Evolutionary conservation across 1,140 invertebrate species (phyloP).

Genomic region (Papilio xuthus): DNA sequence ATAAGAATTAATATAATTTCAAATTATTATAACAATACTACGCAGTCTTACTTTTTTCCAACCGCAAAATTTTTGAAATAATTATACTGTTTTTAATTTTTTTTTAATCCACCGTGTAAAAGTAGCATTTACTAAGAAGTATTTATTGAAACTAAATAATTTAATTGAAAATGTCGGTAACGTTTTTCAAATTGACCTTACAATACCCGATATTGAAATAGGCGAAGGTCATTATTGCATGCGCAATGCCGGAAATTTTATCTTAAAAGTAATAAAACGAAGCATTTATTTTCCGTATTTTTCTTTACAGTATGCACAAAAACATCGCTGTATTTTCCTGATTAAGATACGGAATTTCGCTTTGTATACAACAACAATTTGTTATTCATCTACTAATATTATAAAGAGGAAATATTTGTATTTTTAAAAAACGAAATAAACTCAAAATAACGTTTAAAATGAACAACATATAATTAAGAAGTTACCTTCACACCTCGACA

Average conservation of each 20-base stretch:
- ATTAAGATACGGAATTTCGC: no score
- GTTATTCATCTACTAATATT: no score
- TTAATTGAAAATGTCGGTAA: background rate
- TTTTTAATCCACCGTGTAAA: background rate
- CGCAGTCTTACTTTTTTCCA: background rate
- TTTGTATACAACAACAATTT: no score
- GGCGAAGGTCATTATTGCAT: slow-evolving; percentile 6
- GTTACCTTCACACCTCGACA: no score
- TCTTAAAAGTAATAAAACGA: slow-evolving; percentile 4
- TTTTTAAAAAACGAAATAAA: no score
- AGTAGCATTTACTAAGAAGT: slow-evolving; percentile 1
- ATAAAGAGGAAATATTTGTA: no score
- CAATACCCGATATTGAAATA: slow-evolving; percentile 12
- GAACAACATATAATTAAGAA: no score
- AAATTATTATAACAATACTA: background rate
- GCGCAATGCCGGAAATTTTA: slow-evolving; percentile 4
- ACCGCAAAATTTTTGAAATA: background rate
- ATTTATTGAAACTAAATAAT: slow-evolving; percentile 5
- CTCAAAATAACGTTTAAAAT: no score
- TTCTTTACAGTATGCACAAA: slow-evolving; percentile 5
- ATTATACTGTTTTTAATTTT: background rate
- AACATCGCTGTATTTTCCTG: background rate
- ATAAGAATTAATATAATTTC: background rate
- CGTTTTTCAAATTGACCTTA: slow-evolving; percentile 15
- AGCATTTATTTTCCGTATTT: background rate